phyloP scores from a whole-genome alignment of 2,797 vertebrate species.

The Pseudochirops corinnae region DNA sequence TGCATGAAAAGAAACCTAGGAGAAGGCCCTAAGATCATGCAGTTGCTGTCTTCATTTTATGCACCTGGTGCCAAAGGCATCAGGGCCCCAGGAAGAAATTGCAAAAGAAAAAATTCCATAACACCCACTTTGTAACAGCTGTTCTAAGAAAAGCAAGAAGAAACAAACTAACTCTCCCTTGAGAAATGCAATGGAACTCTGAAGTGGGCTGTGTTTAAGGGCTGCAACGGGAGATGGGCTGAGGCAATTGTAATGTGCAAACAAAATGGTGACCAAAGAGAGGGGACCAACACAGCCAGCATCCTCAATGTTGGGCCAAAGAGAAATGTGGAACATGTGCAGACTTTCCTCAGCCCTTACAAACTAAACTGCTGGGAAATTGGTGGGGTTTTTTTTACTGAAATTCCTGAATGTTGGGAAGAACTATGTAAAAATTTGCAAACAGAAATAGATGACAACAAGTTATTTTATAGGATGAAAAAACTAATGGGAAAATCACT shows the following conservation, averaged over 20 bases:
- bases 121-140: neutral
- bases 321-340: neutral
- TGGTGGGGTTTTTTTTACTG: neutral
- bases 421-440: neutral
- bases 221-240: neutral
- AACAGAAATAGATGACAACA: neutral
- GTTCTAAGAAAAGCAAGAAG: neutral
- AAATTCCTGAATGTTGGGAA: neutral
- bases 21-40: neutral
- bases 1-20: neutral
- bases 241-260: no score
- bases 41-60: neutral
- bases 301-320: neutral
- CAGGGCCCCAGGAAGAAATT: neutral
- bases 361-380: neutral
- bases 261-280: neutral
- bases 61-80: neutral
- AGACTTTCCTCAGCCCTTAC: neutral
- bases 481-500: neutral
- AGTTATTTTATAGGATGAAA: neutral
- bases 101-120: neutral
- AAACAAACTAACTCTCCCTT: neutral
- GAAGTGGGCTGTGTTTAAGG: neutral
- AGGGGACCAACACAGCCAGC: neutral
- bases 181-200: neutral